phyloP scores from a whole-genome alignment of 2,113 vertebrate species.

The Petaurus breviceps region DNA sequence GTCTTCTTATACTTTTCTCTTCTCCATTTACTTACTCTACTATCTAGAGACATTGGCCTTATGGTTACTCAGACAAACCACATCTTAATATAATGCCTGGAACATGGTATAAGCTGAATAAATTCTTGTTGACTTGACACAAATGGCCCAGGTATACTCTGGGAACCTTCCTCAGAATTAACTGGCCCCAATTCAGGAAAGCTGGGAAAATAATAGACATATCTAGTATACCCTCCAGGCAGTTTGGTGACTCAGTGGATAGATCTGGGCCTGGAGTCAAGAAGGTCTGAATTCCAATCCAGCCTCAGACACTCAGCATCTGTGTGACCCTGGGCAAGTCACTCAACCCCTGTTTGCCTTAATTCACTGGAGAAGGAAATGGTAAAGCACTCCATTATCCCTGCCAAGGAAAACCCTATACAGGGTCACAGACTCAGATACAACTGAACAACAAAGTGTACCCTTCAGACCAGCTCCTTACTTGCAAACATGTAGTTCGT shows the following conservation, averaged over 20 bases:
- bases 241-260: background rate
- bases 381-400: background rate
- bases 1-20: background rate
- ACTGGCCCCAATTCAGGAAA: background rate
- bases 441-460: background rate
- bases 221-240: background rate
- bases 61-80: background rate
- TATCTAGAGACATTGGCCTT: background rate
- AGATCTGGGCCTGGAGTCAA: background rate
- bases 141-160: too few relatives aligned
- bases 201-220: background rate
- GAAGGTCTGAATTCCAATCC: background rate
- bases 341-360: background rate
- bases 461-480: background rate
- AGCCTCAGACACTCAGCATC: background rate
- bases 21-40: background rate
- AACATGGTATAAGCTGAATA: too few relatives aligned
- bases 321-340: background rate
- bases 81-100: background rate
- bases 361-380: background rate
- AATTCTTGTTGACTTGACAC: background rate
- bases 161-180: background rate
- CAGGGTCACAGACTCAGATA: background rate
- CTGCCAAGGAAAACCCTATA: background rate
- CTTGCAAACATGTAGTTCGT: background rate